Base-by-base conservation (phyloP, 2,113 vertebrate genomes). In the Ageneiosus marmoratus region DNA sequence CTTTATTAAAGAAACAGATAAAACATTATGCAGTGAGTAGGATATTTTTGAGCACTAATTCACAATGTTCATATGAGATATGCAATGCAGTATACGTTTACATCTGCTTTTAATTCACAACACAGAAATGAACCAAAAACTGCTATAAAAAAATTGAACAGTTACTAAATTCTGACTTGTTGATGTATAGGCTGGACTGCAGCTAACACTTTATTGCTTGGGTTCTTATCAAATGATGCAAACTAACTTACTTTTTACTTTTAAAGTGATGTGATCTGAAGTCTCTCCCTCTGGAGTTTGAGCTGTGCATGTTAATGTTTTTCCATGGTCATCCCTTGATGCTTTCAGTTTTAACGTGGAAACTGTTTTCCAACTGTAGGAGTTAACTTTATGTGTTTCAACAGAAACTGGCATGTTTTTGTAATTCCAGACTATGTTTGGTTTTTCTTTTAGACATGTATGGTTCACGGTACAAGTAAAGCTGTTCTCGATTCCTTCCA, bases 201-300 rank as follows among this genome's bases (percentile, higher is more conserved):
- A 60, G 11, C 58, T 29, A 60, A n/a, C 5, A 60, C 58, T 27
- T n/a, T n/a, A n/a, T n/a, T n/a, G n/a, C n/a, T n/a, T n/a, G n/a
- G n/a, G n/a, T n/a, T n/a, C n/a, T n/a, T 37, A 67, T 37, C 16
- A 67, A 67, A 67, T 10, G 8, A 37, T 37, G 60, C 32, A 70
- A 27, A 81, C 37, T 29, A 24, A 82, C 69, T 74, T 74, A 82
- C 80, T 22, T 69, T 82, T 74, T n/a, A 82, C 69, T 82, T 82
- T 74, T 62, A 82, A 60, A 50, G 29, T 73, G n/a, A 82, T 20
- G 34, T 72, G 72, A 74, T 82, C 80, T 74, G 70, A 60, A 48
- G 41, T 32, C 55, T 82, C 69, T 62, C 55, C 56, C 10, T 74
- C 27, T 62, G 27, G 10, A 51, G 55, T 60, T 46, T 82, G 53